phyloP scores from a whole-genome alignment of 2,888 invertebrate species.

The Cephus nigrinus region DNA sequence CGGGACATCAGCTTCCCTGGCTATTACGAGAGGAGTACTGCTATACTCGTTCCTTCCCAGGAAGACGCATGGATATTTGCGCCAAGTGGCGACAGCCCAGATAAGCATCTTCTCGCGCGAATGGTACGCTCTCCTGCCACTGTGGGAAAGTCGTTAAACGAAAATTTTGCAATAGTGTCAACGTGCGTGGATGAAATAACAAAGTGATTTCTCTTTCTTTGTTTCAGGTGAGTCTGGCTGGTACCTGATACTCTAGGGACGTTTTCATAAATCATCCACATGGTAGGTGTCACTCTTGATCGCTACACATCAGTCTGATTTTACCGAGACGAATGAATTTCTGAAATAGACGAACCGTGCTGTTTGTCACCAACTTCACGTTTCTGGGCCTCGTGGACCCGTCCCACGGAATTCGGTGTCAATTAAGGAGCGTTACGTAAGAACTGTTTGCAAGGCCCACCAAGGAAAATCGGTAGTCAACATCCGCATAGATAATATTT shows the following conservation, averaged over 20 bases:
- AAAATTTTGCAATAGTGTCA: neutral
- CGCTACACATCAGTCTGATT: neutral
- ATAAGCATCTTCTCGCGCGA: neutral
- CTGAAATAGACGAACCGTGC: neutral
- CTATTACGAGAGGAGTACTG: neutral
- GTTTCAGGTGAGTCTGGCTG: slow-evolving; percentile 12
- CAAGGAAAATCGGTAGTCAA: slow-evolving; percentile 11
- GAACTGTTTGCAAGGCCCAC: slow-evolving; percentile 10
- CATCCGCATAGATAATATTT: slow-evolving; percentile 4
- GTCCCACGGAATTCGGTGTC: slow-evolving; percentile 10
- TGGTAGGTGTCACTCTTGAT: neutral
- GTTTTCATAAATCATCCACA: neutral
- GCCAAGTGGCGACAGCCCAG: neutral
- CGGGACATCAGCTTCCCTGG: neutral
- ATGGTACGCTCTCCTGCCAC: neutral
- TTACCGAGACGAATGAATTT: neutral
- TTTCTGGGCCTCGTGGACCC: neutral
- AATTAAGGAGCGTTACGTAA: slow-evolving; percentile 29
- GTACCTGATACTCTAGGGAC: neutral
- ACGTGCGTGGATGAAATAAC: neutral
- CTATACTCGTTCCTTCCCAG: neutral
- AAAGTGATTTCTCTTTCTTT: neutral
- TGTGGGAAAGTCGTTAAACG: neutral
- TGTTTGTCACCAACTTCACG: neutral
- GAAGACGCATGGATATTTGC: neutral